Evolutionary conservation across 2,888 invertebrate genomes (phyloP), one percentile per base, ranked within the genome.

Genomic region (Rhogogaster chlorosoma): DNA sequence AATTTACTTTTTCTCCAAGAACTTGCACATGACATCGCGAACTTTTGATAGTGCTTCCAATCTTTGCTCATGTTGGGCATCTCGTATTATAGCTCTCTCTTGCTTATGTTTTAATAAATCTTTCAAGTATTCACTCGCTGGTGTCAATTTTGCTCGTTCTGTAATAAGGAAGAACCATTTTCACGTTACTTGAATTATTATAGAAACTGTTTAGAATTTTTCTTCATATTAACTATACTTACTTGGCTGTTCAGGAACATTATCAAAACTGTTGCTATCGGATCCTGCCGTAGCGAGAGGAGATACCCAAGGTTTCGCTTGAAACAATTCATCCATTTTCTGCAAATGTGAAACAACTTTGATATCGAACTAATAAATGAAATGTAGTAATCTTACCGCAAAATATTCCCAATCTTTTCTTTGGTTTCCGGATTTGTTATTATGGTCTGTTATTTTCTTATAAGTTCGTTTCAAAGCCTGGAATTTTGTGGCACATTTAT

Each of bases 331-430:
- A 36, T 71, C 32, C 71, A 71, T 71, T 32, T 9, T 18, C 71
- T 71, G 38, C n/a, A 64, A 71, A 32, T 71, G 71, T 36, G n/a
- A 3, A 71, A 71, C 32, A 36, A 71, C 22, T 32, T 12, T 15
- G 9, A 71, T 15, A 71, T 38, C 36, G 29, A 32, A 38, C 7
- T 15, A 71, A 36, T 71, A 15, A 71, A 29, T 38, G 36, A 2
- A 71, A 53, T n/a, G 18, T 53, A 53, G n/a, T n/a, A 18, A 53
- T 7, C 71, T 71, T 38, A 71, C 71, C 32, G 7, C 15, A 71
- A 71, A 71, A 71, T 71, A 71, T 9, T 71, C 38, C 71, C 71
- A 71, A n/a, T 29, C n/a, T 36, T 36, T 71, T n/a, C 18, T 18
- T 7, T 10, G 7, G n/a, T 71, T 71, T 38, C 38, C 71, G 0